Percentiles rank a stretch among this genome's conserved stretches.
phyloP scores from a whole-genome alignment of 2,113 vertebrate species.

The Petrocephalus zakoni region DNA sequence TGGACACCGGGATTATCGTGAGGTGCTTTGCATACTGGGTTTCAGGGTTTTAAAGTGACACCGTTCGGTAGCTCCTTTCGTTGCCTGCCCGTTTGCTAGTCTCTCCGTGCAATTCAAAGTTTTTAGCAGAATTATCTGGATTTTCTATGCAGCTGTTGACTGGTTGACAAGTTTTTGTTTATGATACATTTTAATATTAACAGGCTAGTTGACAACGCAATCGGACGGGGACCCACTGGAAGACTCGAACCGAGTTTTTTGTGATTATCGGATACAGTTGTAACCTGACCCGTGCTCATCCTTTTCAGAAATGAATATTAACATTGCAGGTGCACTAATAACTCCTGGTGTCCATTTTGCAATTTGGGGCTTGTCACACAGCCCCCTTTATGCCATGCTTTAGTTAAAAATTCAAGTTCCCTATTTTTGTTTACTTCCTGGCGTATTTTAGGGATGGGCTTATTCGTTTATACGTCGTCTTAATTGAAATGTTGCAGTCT shows the following conservation, averaged over 20 bases:
- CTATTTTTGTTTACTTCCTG: neutral
- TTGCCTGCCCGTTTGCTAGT: neutral
- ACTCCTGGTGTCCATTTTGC: neutral
- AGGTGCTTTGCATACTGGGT: neutral
- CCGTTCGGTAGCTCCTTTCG: neutral
- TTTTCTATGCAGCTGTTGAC: neutral
- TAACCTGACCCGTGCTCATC: neutral
- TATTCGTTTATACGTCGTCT: neutral
- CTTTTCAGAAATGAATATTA: neutral
- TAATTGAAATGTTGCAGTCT: neutral
- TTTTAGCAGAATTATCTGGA: neutral
- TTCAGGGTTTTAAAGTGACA: neutral
- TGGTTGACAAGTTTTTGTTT: neutral
- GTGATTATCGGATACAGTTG: neutral
- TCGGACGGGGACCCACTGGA: neutral
- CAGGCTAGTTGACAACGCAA: neutral
- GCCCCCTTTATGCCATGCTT: neutral
- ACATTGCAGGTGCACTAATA: neutral
- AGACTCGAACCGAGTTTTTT: neutral
- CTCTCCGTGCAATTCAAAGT: neutral
- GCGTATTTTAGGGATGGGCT: neutral
- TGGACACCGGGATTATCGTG: neutral
- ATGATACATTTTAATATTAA: neutral
- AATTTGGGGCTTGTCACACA: neutral
- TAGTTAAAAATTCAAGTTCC: neutral